phyloP scores from a whole-genome alignment of 2,113 vertebrate species.

The Okapia johnstoni region DNA sequence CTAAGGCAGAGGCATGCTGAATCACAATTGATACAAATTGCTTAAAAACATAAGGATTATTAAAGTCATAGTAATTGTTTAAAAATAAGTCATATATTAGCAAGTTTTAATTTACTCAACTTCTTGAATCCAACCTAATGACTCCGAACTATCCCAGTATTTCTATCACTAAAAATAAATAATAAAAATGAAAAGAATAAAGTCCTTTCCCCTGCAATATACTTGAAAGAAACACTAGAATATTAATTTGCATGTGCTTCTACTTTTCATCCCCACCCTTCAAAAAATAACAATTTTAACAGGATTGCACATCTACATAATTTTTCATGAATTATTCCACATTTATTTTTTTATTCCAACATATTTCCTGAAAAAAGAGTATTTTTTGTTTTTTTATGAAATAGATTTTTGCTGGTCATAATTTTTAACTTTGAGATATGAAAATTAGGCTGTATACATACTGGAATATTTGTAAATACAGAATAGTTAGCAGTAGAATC shows the following conservation, averaged over 20 bases:
- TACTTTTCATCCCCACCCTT: background rate
- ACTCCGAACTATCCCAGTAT: background rate
- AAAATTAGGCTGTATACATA: background rate
- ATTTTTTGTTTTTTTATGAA: background rate
- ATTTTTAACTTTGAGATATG: background rate
- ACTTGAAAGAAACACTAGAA: background rate
- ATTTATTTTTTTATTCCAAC: background rate
- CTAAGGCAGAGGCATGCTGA: background rate
- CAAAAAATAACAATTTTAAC: background rate
- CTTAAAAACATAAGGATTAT: background rate
- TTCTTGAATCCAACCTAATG: background rate
- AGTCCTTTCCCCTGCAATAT: background rate
- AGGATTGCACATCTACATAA: background rate
- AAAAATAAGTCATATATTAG: background rate
- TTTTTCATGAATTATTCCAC: background rate
- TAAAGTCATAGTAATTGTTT: background rate
- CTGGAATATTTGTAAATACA: background rate
- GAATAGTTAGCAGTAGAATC: background rate
- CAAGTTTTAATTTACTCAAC: background rate
- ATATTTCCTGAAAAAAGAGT: background rate
- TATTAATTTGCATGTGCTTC: background rate
- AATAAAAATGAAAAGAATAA: background rate
- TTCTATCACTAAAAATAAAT: background rate
- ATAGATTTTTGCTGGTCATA: background rate
- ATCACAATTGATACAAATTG: background rate